A percentile compares a stretch with the other conserved stretches of the same genome.
Conservation (phyloP, 2,113 vertebrate genomes). For the Arvicanthis niloticus region DNA sequence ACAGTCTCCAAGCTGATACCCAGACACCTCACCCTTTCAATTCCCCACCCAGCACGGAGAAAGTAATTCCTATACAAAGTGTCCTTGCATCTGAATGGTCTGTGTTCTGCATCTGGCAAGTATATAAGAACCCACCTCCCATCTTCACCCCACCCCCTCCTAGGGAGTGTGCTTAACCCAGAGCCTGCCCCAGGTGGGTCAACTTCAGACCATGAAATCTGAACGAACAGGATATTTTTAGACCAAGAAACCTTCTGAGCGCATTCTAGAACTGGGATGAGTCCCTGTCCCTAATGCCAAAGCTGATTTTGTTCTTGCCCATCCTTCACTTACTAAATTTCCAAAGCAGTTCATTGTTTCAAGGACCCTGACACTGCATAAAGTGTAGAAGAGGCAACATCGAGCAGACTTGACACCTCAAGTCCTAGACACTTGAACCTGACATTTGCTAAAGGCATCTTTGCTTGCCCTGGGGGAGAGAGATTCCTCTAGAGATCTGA, state of each 20-base stretch:
- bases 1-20: not conserved
- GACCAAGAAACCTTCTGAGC: conserved; percentile 11
- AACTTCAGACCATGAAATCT: conserved; percentile 54
- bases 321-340: conserved; percentile 50
- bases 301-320: not conserved
- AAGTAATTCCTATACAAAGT: not conserved
- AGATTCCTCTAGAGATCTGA: not conserved
- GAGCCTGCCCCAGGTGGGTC: not conserved
- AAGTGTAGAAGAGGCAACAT: conserved; percentile 12
- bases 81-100: not conserved
- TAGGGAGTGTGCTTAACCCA: not conserved
- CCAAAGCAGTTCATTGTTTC: conserved; percentile 30
- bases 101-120: not conserved
- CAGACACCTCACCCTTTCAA: not conserved
- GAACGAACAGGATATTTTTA: conserved; percentile 54
- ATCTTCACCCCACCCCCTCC: not conserved
- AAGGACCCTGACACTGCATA: not conserved
- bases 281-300: not conserved
- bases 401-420: conserved; percentile 15
- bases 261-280: not conserved
- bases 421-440: not conserved
- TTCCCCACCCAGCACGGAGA: not conserved
- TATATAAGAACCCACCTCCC: not conserved
- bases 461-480: not conserved
- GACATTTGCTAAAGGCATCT: not conserved